Percentiles rank a stretch among this genome's conserved stretches.
These are phyloP conservation scores for Dicranocentrus wangi DNA, from an alignment of 2,888 invertebrate species.

Conservation along the genomic window DNA sequence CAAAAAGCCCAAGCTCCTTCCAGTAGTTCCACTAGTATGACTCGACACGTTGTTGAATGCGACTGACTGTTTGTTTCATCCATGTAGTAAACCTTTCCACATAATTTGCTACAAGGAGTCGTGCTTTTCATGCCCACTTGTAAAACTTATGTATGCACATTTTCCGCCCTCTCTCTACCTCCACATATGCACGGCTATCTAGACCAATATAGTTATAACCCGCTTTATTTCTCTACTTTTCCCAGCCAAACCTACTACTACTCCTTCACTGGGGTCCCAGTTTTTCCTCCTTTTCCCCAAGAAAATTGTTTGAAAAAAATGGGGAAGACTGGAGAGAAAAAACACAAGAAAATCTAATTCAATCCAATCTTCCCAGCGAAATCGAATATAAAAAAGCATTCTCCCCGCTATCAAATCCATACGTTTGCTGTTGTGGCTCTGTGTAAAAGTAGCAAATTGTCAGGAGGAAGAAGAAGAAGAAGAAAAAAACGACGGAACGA, in stretches of 20 bases:
- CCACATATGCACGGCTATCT: conserved; percentile 1
- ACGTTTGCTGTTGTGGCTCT: conserved; percentile 21
- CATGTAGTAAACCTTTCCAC: conserved; percentile 30
- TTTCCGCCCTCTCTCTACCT: not conserved
- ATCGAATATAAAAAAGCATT: conserved; percentile 51
- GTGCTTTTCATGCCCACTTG: conserved; percentile 2
- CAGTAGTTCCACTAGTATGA: no score
- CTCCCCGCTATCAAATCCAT: conserved; percentile 38
- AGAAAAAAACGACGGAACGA: conserved; percentile 12
- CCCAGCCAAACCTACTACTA: no score
- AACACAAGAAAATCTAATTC: conserved; percentile 31
- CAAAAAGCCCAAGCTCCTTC: no score
- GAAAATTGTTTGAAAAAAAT: conserved; percentile 11
- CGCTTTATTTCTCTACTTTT: no score
- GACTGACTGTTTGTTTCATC: conserved; percentile 13
- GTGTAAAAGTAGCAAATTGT: conserved; percentile 34
- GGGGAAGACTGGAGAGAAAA: conserved; percentile 2
- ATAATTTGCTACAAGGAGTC: conserved; percentile 32
- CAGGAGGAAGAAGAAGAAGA: conserved; percentile 8
- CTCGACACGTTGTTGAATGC: not conserved
- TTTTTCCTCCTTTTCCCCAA: not conserved
- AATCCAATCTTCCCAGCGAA: conserved; percentile 34
- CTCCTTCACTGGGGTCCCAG: not conserved
- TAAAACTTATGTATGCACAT: conserved; percentile 1
- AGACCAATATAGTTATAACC: conserved; percentile 18